A percentile compares a stretch with the other conserved stretches of the same genome.
phyloP scores from a whole-genome alignment of 2,888 invertebrate genomes.

The Macrosiphum euphorbiae region DNA sequence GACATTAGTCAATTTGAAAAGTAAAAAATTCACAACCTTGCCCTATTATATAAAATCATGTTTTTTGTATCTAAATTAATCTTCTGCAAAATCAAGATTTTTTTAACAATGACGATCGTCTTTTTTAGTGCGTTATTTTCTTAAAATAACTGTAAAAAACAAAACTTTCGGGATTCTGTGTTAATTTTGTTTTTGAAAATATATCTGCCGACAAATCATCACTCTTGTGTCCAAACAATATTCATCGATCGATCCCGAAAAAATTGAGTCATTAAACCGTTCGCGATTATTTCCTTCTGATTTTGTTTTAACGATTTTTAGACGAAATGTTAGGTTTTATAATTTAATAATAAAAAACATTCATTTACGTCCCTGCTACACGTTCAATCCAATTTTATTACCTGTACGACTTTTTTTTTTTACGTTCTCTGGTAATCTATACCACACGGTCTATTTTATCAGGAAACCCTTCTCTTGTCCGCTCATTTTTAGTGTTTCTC shows the following conservation, averaged over 20 bases:
- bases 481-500: constrained; percentile 64
- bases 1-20: neutral
- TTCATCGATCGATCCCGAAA: neutral
- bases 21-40: neutral
- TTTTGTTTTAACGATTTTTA: neutral
- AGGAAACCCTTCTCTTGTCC: constrained; percentile 60
- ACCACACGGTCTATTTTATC: constrained; percentile 40
- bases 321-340: neutral
- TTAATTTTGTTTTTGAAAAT: neutral
- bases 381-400: constrained; percentile 7
- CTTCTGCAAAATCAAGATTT: neutral
- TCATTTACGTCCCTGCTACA: neutral
- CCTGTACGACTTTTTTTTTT: constrained; percentile 21
- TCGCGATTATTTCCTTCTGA: neutral
- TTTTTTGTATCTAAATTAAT: neutral
- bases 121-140: neutral
- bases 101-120: neutral
- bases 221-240: neutral
- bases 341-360: neutral
- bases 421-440: constrained; percentile 44
- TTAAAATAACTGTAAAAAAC: neutral
- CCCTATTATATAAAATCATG: neutral
- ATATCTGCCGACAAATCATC: neutral
- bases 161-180: neutral
- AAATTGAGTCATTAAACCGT: neutral